These are phyloP conservation scores for Andrena praecox DNA, from an alignment of 2,888 invertebrate species.

Conservation along the genomic window DNA sequence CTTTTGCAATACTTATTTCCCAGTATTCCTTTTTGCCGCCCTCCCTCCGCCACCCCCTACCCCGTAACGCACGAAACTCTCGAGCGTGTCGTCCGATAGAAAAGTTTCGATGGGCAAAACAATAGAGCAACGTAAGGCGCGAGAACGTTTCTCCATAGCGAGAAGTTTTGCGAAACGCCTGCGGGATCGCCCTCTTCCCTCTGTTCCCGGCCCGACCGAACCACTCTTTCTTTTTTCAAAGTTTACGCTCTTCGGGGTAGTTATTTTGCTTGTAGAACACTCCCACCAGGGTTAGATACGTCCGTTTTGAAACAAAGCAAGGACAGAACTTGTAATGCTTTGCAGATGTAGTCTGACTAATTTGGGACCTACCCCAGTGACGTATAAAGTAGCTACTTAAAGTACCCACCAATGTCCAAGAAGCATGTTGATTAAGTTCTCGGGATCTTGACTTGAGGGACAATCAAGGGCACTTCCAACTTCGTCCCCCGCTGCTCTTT, in stretches of 20 bases:
- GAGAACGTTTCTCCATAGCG: constrained; percentile 10
- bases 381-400: too few relatives aligned
- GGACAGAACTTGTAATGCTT: too few relatives aligned
- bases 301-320: too few relatives aligned
- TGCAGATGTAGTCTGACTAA: too few relatives aligned
- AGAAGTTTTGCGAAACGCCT: constrained; percentile 19
- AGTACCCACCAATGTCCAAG: too few relatives aligned
- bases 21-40: background rate
- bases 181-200: background rate
- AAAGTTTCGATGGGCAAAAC: constrained; percentile 22
- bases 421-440: too few relatives aligned
- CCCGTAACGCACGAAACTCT: background rate
- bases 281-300: background rate
- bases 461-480: too few relatives aligned
- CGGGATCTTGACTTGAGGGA: too few relatives aligned
- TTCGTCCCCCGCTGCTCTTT: too few relatives aligned
- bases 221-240: background rate
- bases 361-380: too few relatives aligned
- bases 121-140: constrained; percentile 1
- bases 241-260: constrained; percentile 4
- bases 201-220: background rate
- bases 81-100: constrained; percentile 8
- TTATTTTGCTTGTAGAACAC: constrained; percentile 25
- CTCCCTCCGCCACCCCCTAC: too few relatives aligned
- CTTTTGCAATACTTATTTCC: background rate